Evolutionary conservation across 2,113 vertebrate genomes (phyloP), one percentile per base, ranked within the genome.

Genomic region (Seriola rivoliana): DNA sequence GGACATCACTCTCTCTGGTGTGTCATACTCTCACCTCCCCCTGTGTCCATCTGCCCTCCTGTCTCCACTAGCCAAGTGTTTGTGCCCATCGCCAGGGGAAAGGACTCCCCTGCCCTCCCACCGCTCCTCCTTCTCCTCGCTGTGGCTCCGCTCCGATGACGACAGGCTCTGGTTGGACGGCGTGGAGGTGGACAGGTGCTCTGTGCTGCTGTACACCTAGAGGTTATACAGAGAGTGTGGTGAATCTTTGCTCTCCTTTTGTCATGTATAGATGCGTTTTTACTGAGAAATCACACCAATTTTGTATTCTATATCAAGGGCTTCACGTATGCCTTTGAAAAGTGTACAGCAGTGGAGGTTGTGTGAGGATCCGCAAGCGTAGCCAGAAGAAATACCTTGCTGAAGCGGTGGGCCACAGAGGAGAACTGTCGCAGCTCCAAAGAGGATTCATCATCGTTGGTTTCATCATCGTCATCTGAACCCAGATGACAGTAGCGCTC

Each of bases 131-230:
- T 96, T 97, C 89, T 98, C 98, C 70, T 97, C 97, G 0, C 96
- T 96, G 85, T 95, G 96, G 71, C 96, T 97, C 73, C 95, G 95
- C 21, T 98, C 98, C 0, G 96, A 93, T 0, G 92, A 95, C 0
- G 95, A 96, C 9, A 95, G 92, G 83, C 94, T 95, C 29, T 95
- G 95, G 3, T 93, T 93, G 79, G 96, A 96, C 19, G 96, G 95
- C 1, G 93, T 95, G 0, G 97, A 97, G 85, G 93, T 95, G 0
- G 97, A 97, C 91, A 99, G 94, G 88, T 97, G 96, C 85, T 99
- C 98, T 0, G 97, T 96, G 92, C 98, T 99, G 95, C 97, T 97
- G 89, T 99, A 99, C 60, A 99, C 98, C 98, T 99, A 79, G 14
- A 87, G 38, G 14, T 68, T 7, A n/a, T 73, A 8, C 25, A 70